Conservation (phyloP, 2,113 vertebrate species). For the Clarias gariepinus region DNA sequence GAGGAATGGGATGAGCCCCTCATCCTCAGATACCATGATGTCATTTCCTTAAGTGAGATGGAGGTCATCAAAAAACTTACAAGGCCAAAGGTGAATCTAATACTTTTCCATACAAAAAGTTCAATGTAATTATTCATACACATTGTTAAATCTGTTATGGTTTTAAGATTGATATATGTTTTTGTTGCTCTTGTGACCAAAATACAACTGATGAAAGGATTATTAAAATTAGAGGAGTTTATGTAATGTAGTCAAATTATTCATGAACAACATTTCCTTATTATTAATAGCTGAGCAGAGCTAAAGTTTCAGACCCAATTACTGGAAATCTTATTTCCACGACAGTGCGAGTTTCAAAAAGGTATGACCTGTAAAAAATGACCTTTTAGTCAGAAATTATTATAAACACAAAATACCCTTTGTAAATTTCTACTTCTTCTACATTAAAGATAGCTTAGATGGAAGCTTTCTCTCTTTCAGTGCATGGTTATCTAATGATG, state of each 20-base stretch:
- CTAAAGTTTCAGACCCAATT: slow-evolving; percentile 44
- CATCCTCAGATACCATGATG: slow-evolving; percentile 54
- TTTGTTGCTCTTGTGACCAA: neutral
- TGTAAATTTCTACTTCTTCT: neutral
- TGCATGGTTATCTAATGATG: slow-evolving; percentile 52
- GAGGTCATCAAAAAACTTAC: slow-evolving; percentile 53
- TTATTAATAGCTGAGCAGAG: slow-evolving; percentile 54
- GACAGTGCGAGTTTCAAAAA: slow-evolving; percentile 55
- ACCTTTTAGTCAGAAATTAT: neutral
- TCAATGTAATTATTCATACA: no score
- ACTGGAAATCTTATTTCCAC: slow-evolving; percentile 32
- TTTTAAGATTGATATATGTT: neutral
- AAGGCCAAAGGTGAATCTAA: slow-evolving; percentile 52
- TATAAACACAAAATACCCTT: neutral
- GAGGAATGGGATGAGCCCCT: slow-evolving; percentile 55
- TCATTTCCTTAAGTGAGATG: slow-evolving; percentile 50
- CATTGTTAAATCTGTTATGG: neutral
- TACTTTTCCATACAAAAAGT: neutral
- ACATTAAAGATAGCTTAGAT: neutral
- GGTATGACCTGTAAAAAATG: slow-evolving; percentile 26
- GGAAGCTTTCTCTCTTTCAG: slow-evolving; percentile 20
- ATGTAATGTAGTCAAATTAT: neutral
- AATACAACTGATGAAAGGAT: neutral
- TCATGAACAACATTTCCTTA: neutral
- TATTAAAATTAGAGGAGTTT: neutral